Percentiles rank a stretch among this genome's conserved stretches.
These are phyloP conservation scores for Bradypodion ventrale DNA, from an alignment of 2,797 vertebrate genomes.

Conservation along the genomic window DNA sequence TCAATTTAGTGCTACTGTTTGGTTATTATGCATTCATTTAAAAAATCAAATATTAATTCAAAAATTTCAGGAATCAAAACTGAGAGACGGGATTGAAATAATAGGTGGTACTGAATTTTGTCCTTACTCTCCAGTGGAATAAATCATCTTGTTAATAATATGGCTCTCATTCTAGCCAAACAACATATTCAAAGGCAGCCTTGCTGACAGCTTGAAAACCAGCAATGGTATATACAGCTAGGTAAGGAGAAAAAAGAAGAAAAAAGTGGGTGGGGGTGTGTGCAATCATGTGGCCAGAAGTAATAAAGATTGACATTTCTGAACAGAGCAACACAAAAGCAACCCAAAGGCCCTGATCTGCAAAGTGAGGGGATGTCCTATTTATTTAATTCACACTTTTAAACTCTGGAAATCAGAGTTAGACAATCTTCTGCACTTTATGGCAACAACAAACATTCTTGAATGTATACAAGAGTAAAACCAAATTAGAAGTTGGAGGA, in stretches of 20 bases:
- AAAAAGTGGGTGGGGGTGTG: too few relatives aligned
- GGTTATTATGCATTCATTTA: constrained; percentile 43
- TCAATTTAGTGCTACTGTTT: constrained; percentile 37
- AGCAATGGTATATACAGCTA: constrained; percentile 24
- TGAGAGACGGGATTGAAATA: constrained; percentile 13
- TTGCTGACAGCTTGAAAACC: constrained; percentile 36
- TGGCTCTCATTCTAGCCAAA: constrained; percentile 50
- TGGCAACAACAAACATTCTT: too few relatives aligned
- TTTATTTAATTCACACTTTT: not conserved
- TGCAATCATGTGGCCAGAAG: constrained; percentile 18
- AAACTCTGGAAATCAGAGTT: not conserved
- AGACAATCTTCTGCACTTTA: not conserved
- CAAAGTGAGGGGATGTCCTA: not conserved
- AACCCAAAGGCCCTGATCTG: not conserved
- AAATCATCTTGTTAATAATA: constrained; percentile 58
- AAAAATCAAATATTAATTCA: constrained; percentile 53
- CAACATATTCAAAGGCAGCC: constrained; percentile 49
- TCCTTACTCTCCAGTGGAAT: constrained; percentile 44
- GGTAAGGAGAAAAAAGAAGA: not conserved
- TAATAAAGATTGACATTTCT: not conserved
- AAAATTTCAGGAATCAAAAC: constrained; percentile 31
- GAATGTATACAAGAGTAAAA: too few relatives aligned
- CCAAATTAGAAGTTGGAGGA: too few relatives aligned
- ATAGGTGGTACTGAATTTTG: constrained; percentile 49
- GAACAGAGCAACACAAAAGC: constrained; percentile 16